Base-by-base conservation (phyloP, 2,888 invertebrate species). In the Tolmerus cingulatus region DNA sequence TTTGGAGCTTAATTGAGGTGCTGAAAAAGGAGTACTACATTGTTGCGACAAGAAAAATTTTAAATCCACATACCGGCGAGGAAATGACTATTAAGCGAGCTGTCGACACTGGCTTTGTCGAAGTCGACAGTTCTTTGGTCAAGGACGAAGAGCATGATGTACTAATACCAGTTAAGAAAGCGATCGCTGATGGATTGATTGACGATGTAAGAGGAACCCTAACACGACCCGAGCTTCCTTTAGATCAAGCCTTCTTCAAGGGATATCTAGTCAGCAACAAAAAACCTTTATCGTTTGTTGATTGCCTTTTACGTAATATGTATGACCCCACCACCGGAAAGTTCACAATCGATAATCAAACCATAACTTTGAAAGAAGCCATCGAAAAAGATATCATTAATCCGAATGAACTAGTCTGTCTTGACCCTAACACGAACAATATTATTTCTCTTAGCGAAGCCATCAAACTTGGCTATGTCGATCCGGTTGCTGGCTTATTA, bases 371-470 rank as follows among this genome's bases (percentile, higher is more conserved):
- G 16, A 95, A 95, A 88, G 95, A 96, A 89, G 96, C 97, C 2
- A 96, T 97, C 81, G 94, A 95, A 88, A 93, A 94, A 88, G 96
- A 96, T 87, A 94, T 96, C 81, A 96, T 98, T 76, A 96, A 97
- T 91, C 94, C 95, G 3, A 95, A 96, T 89, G 95, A 96, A 86
- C 93, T 97, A 85, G 96, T 97, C 1, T 95, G 97, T 51, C 95
- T 95, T 90, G 96, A 97, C 92, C 97, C 97, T 0, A 94, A 95
- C 90, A 95, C 96, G 0, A 96, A 96, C 86, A 96, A 97, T 89
- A 96, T 97, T 9, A 95, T 98, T 88, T 95, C 97, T 0, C 92
- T 98, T 19, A 94, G 94, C 8, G 97, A 97, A 90, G 97, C 97
- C 5, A 97, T 97, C 34, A 94, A 95, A 89, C 93, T 94, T 85